Conservation (phyloP, 2,888 invertebrate genomes). For the Thyatira batis region DNA sequence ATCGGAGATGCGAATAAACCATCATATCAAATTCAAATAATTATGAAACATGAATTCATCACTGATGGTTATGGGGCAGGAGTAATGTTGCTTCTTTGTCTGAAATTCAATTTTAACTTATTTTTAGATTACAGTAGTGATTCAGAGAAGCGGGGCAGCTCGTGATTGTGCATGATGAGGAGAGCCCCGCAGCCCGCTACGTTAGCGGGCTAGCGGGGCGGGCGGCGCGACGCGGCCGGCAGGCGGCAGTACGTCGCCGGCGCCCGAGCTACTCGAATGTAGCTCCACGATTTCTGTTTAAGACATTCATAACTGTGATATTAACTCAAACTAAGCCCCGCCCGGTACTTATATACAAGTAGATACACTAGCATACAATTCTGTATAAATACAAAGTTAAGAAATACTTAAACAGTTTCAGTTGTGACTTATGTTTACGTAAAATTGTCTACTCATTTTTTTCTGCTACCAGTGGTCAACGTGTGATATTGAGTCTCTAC, state of each 20-base stretch:
- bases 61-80: neutral
- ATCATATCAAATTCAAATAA: too few relatives aligned
- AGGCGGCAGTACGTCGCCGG: conserved; percentile 37
- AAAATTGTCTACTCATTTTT: neutral
- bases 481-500: conserved; percentile 18
- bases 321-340: conserved; percentile 21
- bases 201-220: neutral
- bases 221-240: too few relatives aligned
- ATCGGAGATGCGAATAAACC: too few relatives aligned
- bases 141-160: neutral
- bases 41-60: too few relatives aligned
- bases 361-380: neutral
- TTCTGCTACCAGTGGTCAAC: conserved; percentile 18
- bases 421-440: conserved; percentile 7
- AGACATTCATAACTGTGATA: conserved; percentile 16
- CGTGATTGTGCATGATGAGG: neutral
- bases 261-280: conserved; percentile 35
- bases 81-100: neutral
- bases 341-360: neutral
- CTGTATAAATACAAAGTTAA: neutral
- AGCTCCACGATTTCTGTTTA: conserved; percentile 11
- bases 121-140: neutral
- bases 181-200: neutral
- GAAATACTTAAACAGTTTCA: conserved; percentile 4
- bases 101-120: neutral